Percentiles rank a stretch among this genome's conserved stretches.
Conservation (phyloP, 1,140 invertebrate genomes). For the Bombus consobrinus region DNA sequence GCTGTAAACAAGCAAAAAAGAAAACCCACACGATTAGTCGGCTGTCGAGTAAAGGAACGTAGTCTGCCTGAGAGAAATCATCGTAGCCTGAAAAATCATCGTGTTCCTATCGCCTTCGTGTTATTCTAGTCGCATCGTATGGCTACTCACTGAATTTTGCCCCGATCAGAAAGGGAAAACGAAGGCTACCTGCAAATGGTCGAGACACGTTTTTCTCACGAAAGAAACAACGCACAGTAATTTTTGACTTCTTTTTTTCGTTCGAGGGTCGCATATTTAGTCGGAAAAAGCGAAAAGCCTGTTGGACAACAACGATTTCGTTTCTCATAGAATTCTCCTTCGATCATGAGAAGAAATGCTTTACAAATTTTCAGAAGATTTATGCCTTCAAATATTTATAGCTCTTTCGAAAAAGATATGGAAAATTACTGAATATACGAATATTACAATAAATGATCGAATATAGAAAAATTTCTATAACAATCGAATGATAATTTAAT, state of each 20-base stretch:
- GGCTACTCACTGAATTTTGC: background rate
- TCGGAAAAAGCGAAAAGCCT: conserved; percentile 11
- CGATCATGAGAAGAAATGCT: no score
- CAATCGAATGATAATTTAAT: no score
- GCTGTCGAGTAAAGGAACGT: background rate
- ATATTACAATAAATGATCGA: no score
- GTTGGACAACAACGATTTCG: background rate
- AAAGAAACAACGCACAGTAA: no score
- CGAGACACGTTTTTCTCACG: background rate
- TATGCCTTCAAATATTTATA: no score
- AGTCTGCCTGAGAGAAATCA: conserved; percentile 22
- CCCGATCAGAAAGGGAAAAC: background rate
- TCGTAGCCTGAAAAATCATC: conserved; percentile 45
- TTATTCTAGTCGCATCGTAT: background rate
- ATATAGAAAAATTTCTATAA: no score
- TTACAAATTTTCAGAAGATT: no score
- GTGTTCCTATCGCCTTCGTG: background rate
- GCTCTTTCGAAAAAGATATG: no score
- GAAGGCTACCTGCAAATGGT: background rate
- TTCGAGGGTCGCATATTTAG: background rate
- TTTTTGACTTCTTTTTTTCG: background rate
- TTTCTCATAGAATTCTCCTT: background rate
- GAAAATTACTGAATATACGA: no score
- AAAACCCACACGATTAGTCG: conserved; percentile 72
- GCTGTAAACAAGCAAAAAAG: conserved; percentile 79